A percentile compares a stretch with the other conserved stretches of the same genome.
phyloP scores from a whole-genome alignment of 2,888 invertebrate genomes.

The Drosophila kambysellisi region DNA sequence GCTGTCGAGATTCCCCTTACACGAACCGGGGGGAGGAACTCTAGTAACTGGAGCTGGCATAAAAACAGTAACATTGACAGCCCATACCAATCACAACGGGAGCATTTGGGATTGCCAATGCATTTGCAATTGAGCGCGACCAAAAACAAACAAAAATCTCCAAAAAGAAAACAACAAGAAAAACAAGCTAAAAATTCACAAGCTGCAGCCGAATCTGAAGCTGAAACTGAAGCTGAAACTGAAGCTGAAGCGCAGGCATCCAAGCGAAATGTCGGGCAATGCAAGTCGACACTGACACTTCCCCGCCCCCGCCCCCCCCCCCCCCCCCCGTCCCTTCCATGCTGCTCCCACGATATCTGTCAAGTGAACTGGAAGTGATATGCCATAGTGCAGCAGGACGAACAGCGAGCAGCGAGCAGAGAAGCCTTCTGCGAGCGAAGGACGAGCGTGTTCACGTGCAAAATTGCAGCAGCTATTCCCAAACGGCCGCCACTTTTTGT shows the following conservation, averaged over 20 bases:
- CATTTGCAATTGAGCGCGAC: constrained; percentile 62
- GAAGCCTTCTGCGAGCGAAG: constrained; percentile 28
- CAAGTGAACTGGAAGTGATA: constrained; percentile 82
- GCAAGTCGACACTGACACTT: constrained; percentile 43
- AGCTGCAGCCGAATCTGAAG: constrained; percentile 26
- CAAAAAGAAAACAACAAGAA: constrained; percentile 7
- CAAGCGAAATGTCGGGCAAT: constrained; percentile 56
- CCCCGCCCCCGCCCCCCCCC: constrained; percentile 28
- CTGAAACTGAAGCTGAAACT: constrained; percentile 3
- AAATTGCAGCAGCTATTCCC: constrained; percentile 79
- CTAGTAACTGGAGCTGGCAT: not conserved
- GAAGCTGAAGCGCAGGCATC: constrained; percentile 47
- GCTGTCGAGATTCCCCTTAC: constrained; percentile 59
- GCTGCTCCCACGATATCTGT: constrained; percentile 64
- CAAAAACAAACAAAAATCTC: constrained; percentile 21
- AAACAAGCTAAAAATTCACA: constrained; percentile 48
- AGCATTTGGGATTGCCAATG: constrained; percentile 64
- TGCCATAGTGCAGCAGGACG: constrained; percentile 38
- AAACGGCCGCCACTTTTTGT: constrained; percentile 29
- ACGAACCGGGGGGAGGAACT: constrained; percentile 2
- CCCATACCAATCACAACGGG: constrained; percentile 40
- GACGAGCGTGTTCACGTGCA: constrained; percentile 79
- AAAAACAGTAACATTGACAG: constrained; percentile 36
- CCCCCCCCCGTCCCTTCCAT: not conserved
- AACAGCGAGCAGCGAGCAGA: not conserved